Percentiles rank a stretch among this genome's conserved stretches.
Evolutionary conservation across 2,888 invertebrate species (phyloP).

Genomic region (Chalcosyrphus nemorum): DNA sequence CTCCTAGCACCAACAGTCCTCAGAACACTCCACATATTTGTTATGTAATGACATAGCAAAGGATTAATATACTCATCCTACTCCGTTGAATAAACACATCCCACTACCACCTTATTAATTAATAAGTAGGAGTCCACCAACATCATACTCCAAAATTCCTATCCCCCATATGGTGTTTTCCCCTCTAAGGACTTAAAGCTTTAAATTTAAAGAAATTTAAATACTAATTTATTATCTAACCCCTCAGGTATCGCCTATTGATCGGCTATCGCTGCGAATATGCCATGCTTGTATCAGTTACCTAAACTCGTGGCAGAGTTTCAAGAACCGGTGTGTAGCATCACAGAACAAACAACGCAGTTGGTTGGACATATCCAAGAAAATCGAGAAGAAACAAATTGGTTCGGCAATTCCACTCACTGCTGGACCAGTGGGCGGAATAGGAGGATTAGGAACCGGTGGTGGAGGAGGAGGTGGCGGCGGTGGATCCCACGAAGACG

Average conservation of each 20-base stretch:
- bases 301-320: slow-evolving; percentile 82
- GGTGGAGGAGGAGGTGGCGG: background rate
- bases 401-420: slow-evolving; percentile 22
- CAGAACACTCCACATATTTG: slow-evolving; percentile 50
- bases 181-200: slow-evolving; percentile 12
- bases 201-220: slow-evolving; percentile 28
- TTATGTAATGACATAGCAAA: slow-evolving; percentile 67
- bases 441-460: no score
- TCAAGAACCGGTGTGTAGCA: slow-evolving; percentile 81
- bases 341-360: slow-evolving; percentile 81
- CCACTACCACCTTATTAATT: slow-evolving; percentile 70
- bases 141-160: background rate
- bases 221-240: no score
- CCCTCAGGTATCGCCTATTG: slow-evolving; percentile 78
- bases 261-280: slow-evolving; percentile 80
- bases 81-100: slow-evolving; percentile 42
- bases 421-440: background rate
- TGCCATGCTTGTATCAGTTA: slow-evolving; percentile 82
- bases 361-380: slow-evolving; percentile 79
- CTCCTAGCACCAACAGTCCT: slow-evolving; percentile 40
- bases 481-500: slow-evolving; percentile 6
- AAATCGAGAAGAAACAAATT: slow-evolving; percentile 74
- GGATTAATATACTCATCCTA: slow-evolving; percentile 63
- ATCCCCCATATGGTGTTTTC: background rate
- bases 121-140: slow-evolving; percentile 52